These are phyloP conservation scores for Spodoptera picta DNA, from an alignment of 2,888 invertebrate genomes.

Conservation along the genomic window DNA sequence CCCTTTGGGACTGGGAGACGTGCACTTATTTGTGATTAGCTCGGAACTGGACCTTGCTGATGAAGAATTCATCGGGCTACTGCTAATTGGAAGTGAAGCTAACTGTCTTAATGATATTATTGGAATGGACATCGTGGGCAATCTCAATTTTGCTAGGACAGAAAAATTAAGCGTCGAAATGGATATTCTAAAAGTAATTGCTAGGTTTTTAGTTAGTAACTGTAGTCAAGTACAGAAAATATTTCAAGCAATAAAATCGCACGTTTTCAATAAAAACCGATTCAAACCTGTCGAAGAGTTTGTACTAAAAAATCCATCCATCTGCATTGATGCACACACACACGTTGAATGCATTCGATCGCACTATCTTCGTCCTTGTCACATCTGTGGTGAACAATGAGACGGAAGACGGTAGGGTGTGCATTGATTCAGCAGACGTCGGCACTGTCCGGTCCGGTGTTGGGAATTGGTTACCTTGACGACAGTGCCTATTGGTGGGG, in stretches of 20 bases:
- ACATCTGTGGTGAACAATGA: constrained; percentile 41
- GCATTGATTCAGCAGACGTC: constrained; percentile 62
- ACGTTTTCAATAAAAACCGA: constrained; percentile 39
- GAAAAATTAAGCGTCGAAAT: background rate
- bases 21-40: constrained; percentile 47
- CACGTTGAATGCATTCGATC: constrained; percentile 54
- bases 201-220: too few species aligned
- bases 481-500: constrained; percentile 48
- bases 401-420: constrained; percentile 60
- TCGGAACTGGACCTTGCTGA: constrained; percentile 32
- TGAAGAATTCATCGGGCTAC: constrained; percentile 45
- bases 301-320: constrained; percentile 36
- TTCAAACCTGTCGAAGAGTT: constrained; percentile 16
- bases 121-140: constrained; percentile 8
- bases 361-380: constrained; percentile 56
- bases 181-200: background rate
- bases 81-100: constrained; percentile 32
- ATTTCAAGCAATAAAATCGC: constrained; percentile 24
- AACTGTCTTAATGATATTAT: constrained; percentile 16
- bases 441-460: constrained; percentile 58
- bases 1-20: constrained; percentile 23
- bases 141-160: background rate
- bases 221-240: too few species aligned
- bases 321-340: constrained; percentile 53
- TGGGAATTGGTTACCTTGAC: constrained; percentile 70